A percentile compares a stretch with the other conserved stretches of the same genome.
Evolutionary conservation across 1,140 invertebrate genomes (phyloP).

Genomic region (Patella vulgata): DNA sequence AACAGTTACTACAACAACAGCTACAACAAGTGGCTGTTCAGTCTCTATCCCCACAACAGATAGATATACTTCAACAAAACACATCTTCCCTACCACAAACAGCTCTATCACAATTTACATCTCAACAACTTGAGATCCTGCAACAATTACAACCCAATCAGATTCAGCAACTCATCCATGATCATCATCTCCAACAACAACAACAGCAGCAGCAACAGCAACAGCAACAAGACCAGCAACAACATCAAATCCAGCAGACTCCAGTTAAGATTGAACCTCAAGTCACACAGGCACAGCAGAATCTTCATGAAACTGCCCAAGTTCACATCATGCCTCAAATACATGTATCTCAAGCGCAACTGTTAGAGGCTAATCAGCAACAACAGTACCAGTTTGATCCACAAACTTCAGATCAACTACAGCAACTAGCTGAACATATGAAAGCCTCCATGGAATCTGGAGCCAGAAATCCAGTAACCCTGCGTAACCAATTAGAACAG

Average conservation of each 20-base stretch:
- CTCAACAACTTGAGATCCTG: slow-evolving; percentile 33
- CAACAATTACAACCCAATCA: slow-evolving; percentile 32
- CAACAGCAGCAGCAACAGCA: slow-evolving; percentile 45
- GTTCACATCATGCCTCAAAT: slow-evolving; percentile 21
- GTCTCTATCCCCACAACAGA: slow-evolving; percentile 38
- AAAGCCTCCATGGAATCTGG: not conserved
- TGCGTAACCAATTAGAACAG: not conserved
- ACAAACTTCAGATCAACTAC: slow-evolving; percentile 13
- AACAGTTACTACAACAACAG: slow-evolving; percentile 42
- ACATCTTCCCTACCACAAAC: slow-evolving; percentile 31
- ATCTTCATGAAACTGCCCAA: slow-evolving; percentile 18
- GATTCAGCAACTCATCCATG: slow-evolving; percentile 10
- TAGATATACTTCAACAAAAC: slow-evolving; percentile 35
- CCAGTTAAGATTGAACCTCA: slow-evolving; percentile 24
- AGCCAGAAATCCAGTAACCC: not conserved
- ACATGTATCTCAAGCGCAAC: slow-evolving; percentile 3
- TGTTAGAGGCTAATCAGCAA: slow-evolving; percentile 19
- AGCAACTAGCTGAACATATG: not conserved
- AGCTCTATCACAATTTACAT: slow-evolving; percentile 22
- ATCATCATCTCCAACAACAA: slow-evolving; percentile 19
- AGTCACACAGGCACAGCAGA: not conserved
- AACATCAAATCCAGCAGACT: slow-evolving; percentile 55
- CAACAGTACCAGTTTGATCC: slow-evolving; percentile 14
- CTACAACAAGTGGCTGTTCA: slow-evolving; percentile 37
- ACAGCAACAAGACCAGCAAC: slow-evolving; percentile 51